Percentiles rank a stretch among this genome's conserved stretches.
Evolutionary conservation across 2,113 vertebrate species (phyloP).

Genomic region (Salminus brasiliensis): DNA sequence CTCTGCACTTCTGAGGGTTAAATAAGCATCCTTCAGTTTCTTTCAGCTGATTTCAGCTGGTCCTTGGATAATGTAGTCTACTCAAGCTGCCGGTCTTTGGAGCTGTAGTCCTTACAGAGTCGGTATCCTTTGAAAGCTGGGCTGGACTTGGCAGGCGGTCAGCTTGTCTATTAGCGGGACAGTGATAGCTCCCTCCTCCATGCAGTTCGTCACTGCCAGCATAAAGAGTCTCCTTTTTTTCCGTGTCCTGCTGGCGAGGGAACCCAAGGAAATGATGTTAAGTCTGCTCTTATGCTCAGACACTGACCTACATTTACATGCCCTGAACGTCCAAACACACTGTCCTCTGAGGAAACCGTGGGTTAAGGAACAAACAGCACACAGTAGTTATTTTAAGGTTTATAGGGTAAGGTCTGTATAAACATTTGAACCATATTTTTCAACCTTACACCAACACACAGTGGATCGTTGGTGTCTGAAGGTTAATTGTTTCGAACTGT

Average conservation of each 20-base stretch:
- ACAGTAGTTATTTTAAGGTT: background rate
- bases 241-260: conserved; percentile 45
- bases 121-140: conserved; percentile 58
- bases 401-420: background rate
- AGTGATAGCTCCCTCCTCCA: conserved; percentile 41
- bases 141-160: conserved; percentile 66
- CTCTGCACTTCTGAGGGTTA: conserved; percentile 17
- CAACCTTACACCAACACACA: no score
- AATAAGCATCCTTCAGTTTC: conserved; percentile 16
- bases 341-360: conserved; percentile 46
- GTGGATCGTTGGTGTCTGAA: no score
- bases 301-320: conserved; percentile 49
- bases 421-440: no score
- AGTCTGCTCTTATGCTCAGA: conserved; percentile 33
- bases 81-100: conserved; percentile 55
- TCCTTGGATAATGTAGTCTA: conserved; percentile 6
- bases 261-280: conserved; percentile 42
- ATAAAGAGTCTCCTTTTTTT: background rate
- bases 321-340: conserved; percentile 3
- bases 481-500: no score
- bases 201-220: conserved; percentile 41
- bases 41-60: background rate
- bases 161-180: conserved; percentile 66
- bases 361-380: conserved; percentile 30
- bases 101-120: conserved; percentile 42